Base-by-base conservation (phyloP, 2,888 invertebrate genomes). In the Zelleria hepariella region DNA sequence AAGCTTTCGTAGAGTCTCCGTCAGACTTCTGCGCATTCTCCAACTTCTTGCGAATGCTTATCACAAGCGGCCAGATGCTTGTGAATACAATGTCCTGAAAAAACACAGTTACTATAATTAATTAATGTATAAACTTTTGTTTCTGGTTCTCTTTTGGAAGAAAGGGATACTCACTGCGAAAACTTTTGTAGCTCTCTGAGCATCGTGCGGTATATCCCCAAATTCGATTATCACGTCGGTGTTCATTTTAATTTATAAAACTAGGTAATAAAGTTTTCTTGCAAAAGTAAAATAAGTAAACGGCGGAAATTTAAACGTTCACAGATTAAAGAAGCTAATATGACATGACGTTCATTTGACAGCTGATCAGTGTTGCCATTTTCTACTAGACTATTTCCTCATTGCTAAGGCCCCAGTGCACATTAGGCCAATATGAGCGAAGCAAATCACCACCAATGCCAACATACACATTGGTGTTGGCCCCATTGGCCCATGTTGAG, bases 111-210 rank as follows among this genome's bases (percentile, higher is more conserved):
- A 20, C 23, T 18, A 20, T 10, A 23, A 10, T 20, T 27, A 24
- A 7, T n/a, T n/a, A n/a, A n/a, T n/a, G n/a, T n/a, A n/a, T n/a
- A n/a, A n/a, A n/a, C n/a, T n/a, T n/a, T n/a, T n/a, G n/a, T n/a
- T n/a, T n/a, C n/a, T n/a, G n/a, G n/a, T n/a, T n/a, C n/a, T n/a
- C n/a, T n/a, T n/a, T n/a, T n/a, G n/a, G n/a, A n/a, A n/a, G n/a
- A n/a, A n/a, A n/a, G n/a, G n/a, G n/a, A n/a, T n/a, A 52, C 67
- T 59, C 70, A 86, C 86, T 73, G 81, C 66, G 58, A 83, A 57
- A 66, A 68, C 66, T 66, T 75, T 78, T 20, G 80, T 74, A 57
- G 83, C 82, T 32, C 60, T 65, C 25, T 65, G 67, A 49, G 74
- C 66, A 60, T 75, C 70, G 60, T 67, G 65, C 20, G 73, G 73